Base-by-base conservation (phyloP, 2,113 vertebrate genomes). In the Odontophorus gujanensis region DNA sequence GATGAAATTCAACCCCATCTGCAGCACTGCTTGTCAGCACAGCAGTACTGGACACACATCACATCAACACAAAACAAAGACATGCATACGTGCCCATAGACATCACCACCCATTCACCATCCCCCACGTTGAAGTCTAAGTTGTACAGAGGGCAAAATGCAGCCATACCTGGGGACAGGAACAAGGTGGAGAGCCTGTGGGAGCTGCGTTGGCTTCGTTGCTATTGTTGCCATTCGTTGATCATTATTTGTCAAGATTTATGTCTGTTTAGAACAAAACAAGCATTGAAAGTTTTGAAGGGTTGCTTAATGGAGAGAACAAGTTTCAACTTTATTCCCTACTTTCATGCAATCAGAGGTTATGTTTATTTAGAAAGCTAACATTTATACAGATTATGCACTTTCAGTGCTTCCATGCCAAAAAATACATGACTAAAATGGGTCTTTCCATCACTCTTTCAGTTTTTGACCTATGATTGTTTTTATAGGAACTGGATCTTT, bases 281-380 rank as follows among this genome's bases (percentile, higher is more conserved):
- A 93, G 90, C 32, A 13, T 63, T 28, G 13, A 63, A 63, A 40
- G 65, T 85, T 97, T 95, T 81, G 76, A 86, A 75, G 85, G 85
- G 63, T 16, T 87, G 20, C 88, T 92, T 53, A 93, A 94, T 42
- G 72, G 94, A 83, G 79, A 71, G 79, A 97, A 93, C 62, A 82
- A 89, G 86, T 93, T 97, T 90, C 92, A 90, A 73, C 81, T 71
- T 67, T 62, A 75, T 93, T 94, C 93, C 80, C 81, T 58, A 62
- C 78, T 96, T 96, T 87, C 92, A 75, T 93, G 95, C 73, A 94
- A 92, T 34, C 85, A 96, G 95, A 92, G 93, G 96, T 92, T 96
- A 89, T 97, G 95, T 97, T 97, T 98, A 86, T 96, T 97, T 97
- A 96, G 94, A 97, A 96, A 97, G 75, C 87, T 96, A 97, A 96